phyloP scores from a whole-genome alignment of 2,797 vertebrate genomes.

The Gallinago solitaria region DNA sequence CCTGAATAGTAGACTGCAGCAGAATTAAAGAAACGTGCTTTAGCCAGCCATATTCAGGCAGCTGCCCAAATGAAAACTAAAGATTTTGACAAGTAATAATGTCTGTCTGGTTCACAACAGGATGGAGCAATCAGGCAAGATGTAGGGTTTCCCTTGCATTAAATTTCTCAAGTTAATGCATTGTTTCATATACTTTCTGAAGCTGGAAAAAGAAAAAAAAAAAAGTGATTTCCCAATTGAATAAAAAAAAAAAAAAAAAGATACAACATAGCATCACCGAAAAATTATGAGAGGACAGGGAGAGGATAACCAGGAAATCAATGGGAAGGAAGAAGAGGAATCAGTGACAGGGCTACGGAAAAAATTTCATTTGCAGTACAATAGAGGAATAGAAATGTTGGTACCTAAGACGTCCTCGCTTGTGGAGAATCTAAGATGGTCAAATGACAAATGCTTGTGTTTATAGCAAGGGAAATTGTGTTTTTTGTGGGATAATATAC shows the following conservation, averaged over 20 bases:
- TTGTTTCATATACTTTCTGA: background rate
- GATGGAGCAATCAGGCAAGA: background rate
- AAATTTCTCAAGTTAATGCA: background rate
- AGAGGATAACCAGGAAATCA: background rate
- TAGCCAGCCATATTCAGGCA: background rate
- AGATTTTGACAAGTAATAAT: background rate
- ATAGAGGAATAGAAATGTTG: background rate
- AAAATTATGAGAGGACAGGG: background rate
- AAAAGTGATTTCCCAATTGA: background rate
- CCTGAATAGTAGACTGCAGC: background rate
- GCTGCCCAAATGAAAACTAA: background rate
- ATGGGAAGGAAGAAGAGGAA: background rate
- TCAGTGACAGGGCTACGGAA: background rate
- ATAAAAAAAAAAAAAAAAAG: background rate
- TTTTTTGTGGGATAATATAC: background rate
- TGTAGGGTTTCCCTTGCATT: background rate
- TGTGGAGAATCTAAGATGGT: background rate
- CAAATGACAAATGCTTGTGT: background rate
- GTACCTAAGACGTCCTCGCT: background rate
- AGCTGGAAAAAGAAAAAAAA: background rate
- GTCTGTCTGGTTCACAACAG: background rate
- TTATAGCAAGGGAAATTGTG: background rate
- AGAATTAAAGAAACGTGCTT: constrained; percentile 10
- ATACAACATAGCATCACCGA: background rate
- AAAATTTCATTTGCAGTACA: background rate